These are phyloP conservation scores for Brachyhypopomus gauderio DNA, from an alignment of 2,113 vertebrate species.

Conservation along the genomic window DNA sequence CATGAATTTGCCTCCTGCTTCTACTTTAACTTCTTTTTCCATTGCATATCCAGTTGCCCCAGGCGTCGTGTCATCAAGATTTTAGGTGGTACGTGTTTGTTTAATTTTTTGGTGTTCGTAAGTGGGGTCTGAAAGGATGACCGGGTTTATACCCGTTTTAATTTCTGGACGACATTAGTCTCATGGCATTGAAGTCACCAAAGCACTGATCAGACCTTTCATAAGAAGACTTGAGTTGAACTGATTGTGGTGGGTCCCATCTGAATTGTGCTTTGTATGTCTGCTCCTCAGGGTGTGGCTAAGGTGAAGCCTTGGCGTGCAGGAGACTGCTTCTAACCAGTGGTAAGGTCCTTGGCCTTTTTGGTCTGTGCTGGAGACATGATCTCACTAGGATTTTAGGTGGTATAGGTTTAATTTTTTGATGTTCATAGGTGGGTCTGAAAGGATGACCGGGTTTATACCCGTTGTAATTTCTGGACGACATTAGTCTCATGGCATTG, in stretches of 20 bases:
- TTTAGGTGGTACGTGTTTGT: conserved; percentile 1
- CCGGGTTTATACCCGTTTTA: conserved; percentile 56
- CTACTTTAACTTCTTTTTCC: background rate
- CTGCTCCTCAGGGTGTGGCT: background rate
- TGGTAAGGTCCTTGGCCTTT: background rate
- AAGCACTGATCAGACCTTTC: conserved; percentile 69
- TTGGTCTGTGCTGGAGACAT: background rate
- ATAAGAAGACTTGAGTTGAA: background rate
- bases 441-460: conserved; percentile 69
- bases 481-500: conserved; percentile 65
- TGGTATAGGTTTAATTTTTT: conserved; percentile 1
- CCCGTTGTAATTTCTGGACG: conserved; percentile 62
- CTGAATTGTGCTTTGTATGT: background rate
- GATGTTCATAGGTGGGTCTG: conserved; percentile 11
- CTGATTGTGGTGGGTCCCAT: background rate
- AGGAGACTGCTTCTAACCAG: background rate
- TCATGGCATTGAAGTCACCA: conserved; percentile 71
- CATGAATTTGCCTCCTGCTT: background rate
- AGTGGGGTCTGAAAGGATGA: conserved; percentile 67
- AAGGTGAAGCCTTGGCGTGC: background rate
- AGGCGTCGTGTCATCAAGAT: background rate
- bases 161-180: conserved; percentile 64
- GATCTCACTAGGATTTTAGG: background rate
- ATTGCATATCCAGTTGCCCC: background rate
- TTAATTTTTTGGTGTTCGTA: background rate